Base-by-base conservation (phyloP, 2,113 vertebrate species). In the Urocynchramus pylzowi region DNA sequence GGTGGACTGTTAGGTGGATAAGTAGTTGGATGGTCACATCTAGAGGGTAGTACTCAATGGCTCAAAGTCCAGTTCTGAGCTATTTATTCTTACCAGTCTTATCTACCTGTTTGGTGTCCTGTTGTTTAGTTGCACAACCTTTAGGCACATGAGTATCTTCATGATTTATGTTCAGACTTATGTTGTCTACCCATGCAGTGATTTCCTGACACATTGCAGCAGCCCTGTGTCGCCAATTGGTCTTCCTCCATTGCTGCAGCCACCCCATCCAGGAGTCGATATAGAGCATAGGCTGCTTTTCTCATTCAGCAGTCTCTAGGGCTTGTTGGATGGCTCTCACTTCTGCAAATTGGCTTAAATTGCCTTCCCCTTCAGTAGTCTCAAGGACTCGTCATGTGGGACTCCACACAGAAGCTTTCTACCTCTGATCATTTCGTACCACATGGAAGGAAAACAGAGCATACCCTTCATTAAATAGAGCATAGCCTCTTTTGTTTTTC, bases 211-310 rank as follows among this genome's bases (percentile, higher is more conserved):
- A 56, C 16, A 21, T 3, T 56, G 28, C 17, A 57, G 28, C 52
- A 39, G 14, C 28, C 22, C 21, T 37, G 41, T 37, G 26, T 7
- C 5, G 1, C 50, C 27, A 37, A 6, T 0, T 33, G 13, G 8
- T 27, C 13, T 67, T 54, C 33, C 24, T 49, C 22, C 23, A 41
- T 11, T 22, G 18, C 18, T 68, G 18, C 28, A 81, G 14, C 11
- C 23, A 68, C 23, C 13, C 14, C 23, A 18, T n/a, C 11, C 35
- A 69, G 53, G 30, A 49, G 35, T 6, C 1, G 0, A 37, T 47
- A 31, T 10, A 33, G 23, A 57, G 6, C 33, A 16, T 4, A 33
- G 28, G 23, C 13, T 15, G 21, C 42, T 68, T 26, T 68, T 57
- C n/a, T 41, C 35, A 17, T 27, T 57, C 53, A 41, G 23, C 7